A percentile compares a stretch with the other conserved stretches of the same genome.
Evolutionary conservation across 2,113 vertebrate genomes (phyloP).

Genomic region (Tamias sibiricus): DNA sequence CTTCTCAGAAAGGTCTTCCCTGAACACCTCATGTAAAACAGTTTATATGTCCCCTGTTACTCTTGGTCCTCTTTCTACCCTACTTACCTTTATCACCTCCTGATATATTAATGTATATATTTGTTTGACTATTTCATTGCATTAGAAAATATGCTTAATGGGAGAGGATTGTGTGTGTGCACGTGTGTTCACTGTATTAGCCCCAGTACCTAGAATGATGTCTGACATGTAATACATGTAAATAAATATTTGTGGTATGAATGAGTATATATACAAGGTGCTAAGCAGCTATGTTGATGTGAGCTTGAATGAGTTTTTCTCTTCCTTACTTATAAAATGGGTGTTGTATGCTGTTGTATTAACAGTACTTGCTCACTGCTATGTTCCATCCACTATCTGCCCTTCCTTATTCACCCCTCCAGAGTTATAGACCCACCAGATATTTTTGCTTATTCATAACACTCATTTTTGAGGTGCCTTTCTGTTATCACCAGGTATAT

Average conservation of each 20-base stretch:
- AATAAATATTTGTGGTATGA: not conserved
- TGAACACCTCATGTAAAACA: not conserved
- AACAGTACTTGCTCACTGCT: too few species aligned
- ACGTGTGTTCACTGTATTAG: not conserved
- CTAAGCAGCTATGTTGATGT: not conserved
- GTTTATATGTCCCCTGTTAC: not conserved
- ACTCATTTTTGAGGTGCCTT: not conserved
- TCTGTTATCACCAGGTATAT: not conserved
- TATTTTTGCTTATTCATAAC: not conserved
- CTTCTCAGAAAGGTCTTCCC: not conserved
- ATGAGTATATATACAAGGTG: not conserved
- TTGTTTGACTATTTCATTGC: not conserved
- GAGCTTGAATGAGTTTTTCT: not conserved
- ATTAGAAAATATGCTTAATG: not conserved
- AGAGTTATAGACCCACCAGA: not conserved
- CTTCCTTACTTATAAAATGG: not conserved
- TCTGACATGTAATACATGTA: not conserved
- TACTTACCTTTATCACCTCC: not conserved
- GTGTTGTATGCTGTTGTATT: too few species aligned
- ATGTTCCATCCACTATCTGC: accelerated
- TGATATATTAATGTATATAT: not conserved
- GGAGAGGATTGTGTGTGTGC: not conserved
- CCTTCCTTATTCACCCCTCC: not conserved
- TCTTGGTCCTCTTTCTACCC: not conserved
- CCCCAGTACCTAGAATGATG: not conserved